Conservation (phyloP, 2,888 invertebrate species). For the Actias luna region DNA sequence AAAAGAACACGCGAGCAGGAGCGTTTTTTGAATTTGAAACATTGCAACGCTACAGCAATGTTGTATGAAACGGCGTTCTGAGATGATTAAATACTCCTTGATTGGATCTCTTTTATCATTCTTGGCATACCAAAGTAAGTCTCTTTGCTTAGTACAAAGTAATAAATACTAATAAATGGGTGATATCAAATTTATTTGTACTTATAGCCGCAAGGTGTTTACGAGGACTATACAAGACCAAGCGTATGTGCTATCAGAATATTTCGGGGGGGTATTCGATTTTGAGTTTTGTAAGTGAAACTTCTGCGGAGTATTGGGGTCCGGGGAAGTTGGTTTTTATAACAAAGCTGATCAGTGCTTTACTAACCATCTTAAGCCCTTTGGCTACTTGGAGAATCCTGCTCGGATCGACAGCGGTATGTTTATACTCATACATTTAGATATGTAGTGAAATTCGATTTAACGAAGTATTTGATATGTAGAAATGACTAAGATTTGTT, state of each 20-base stretch:
- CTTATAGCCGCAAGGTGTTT: slow-evolving; percentile 66
- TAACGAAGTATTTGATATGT: too few relatives aligned
- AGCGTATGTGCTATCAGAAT: slow-evolving; percentile 83
- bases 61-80: too few relatives aligned
- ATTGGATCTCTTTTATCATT: too few relatives aligned
- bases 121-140: too few relatives aligned
- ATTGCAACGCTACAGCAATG: too few relatives aligned
- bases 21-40: too few relatives aligned
- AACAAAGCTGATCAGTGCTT: slow-evolving; percentile 75
- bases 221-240: slow-evolving; percentile 84
- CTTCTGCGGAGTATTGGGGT: slow-evolving; percentile 85
- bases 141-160: too few relatives aligned
- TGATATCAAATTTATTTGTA: slow-evolving; percentile 15
- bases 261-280: slow-evolving; percentile 83
- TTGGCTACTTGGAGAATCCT: slow-evolving; percentile 82
- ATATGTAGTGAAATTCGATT: too few relatives aligned
- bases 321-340: slow-evolving; percentile 81
- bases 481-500: too few relatives aligned
- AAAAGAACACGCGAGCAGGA: too few relatives aligned
- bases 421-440: too few relatives aligned
- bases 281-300: slow-evolving; percentile 83
- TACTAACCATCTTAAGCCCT: slow-evolving; percentile 84
- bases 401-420: slow-evolving; percentile 84
- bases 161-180: not conserved
- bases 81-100: too few relatives aligned